Percentiles rank a stretch among this genome's conserved stretches.
phyloP scores from a whole-genome alignment of 2,113 vertebrate genomes.

The Penelope pileata region DNA sequence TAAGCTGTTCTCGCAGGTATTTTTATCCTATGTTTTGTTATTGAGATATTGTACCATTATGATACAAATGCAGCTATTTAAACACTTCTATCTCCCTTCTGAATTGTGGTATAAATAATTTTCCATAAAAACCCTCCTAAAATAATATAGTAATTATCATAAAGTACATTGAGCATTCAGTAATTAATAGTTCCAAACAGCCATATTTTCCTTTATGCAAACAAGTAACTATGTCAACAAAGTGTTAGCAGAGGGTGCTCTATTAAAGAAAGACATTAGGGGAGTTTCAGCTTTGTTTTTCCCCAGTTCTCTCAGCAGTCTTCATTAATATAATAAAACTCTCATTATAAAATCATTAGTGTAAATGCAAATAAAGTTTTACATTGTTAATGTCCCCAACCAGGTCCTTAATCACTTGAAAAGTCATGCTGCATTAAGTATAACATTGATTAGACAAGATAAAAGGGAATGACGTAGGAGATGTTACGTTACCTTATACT shows the following conservation, averaged over 20 bases:
- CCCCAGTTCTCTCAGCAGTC: constrained; percentile 49
- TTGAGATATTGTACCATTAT: neutral
- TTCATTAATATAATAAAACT: constrained; percentile 80
- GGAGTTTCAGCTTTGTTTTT: constrained; percentile 52
- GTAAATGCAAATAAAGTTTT: constrained; percentile 76
- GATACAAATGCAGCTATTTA: neutral
- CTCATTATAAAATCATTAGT: constrained; percentile 79
- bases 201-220: constrained; percentile 57
- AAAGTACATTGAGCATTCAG: constrained; percentile 1
- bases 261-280: constrained; percentile 30
- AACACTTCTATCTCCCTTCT: neutral
- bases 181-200: constrained; percentile 50
- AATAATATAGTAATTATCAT: constrained; percentile 46
- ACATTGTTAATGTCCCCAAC: constrained; percentile 71
- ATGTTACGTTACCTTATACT: constrained; percentile 10
- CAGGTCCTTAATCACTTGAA: constrained; percentile 69
- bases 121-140: neutral
- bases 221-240: constrained; percentile 66
- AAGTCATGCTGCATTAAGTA: constrained; percentile 72
- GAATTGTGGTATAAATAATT: neutral
- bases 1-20: neutral
- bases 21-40: neutral
- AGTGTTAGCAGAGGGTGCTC: constrained; percentile 40
- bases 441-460: constrained; percentile 66
- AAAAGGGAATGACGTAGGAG: constrained; percentile 32